phyloP scores from a whole-genome alignment of 2,888 invertebrate species.

The Mythimna loreyi region DNA sequence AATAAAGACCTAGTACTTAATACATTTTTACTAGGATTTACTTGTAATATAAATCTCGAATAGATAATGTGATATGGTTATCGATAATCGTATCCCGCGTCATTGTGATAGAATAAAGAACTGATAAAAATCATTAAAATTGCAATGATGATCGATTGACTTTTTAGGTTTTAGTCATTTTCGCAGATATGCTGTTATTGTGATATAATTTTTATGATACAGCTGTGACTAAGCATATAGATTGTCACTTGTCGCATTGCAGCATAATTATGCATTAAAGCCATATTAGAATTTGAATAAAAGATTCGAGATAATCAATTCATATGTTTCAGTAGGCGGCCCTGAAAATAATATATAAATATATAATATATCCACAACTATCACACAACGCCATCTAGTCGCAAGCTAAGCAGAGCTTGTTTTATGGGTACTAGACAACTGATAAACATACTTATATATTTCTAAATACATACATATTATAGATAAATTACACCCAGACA shows the following conservation, averaged over 20 bases:
- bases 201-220: not conserved
- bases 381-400: too few relatives aligned
- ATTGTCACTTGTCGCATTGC: not conserved
- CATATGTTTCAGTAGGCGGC: too few relatives aligned
- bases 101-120: conserved; percentile 18
- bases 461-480: too few relatives aligned
- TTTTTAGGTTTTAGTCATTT: conserved; percentile 4
- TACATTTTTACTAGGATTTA: not conserved
- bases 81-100: conserved; percentile 20
- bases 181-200: not conserved
- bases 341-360: too few relatives aligned
- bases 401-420: too few relatives aligned
- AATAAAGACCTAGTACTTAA: not conserved
- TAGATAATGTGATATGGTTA: conserved; percentile 22
- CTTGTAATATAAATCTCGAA: conserved; percentile 8
- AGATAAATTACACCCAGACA: too few relatives aligned
- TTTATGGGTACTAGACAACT: too few relatives aligned
- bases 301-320: too few relatives aligned
- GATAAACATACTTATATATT: too few relatives aligned
- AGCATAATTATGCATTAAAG: not conserved
- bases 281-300: too few relatives aligned
- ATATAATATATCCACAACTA: too few relatives aligned
- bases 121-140: conserved; percentile 26
- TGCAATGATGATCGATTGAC: conserved; percentile 40
- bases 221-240: not conserved